Base-by-base conservation (phyloP, 2,888 invertebrate species). In the Hololepta plana region DNA sequence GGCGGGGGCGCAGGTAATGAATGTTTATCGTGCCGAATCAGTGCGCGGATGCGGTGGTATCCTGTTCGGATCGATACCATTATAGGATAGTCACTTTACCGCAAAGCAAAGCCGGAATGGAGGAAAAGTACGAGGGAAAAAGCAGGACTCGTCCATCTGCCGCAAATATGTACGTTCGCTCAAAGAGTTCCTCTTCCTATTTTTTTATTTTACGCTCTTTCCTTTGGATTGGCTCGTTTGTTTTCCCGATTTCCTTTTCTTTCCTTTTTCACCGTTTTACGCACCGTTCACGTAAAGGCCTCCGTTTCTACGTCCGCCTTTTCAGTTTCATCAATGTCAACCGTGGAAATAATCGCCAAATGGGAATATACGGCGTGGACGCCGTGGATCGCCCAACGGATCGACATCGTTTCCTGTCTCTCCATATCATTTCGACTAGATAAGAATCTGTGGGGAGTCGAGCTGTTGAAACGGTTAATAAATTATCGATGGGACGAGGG, bases 11-110 rank as follows among this genome's bases (percentile, higher is more conserved):
- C 44, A 47, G 46, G 49, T 50, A 51, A 52, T 50, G 52, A 51
- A 52, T 51, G 50, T 52, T 52, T 50, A 50, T 49, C 47, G 50
- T 42, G 38, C 43, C 41, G 48, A 51, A 51, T 49, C 49, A 46
- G 46, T 39, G 47, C 46, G 44, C 44, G 37, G 41, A 41, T 35
- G 35, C 35, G 39, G 35, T 31, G 27, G 37, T 34, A 32, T 34
- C 31, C 32, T 32, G 33, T 30, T 27, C 31, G 33, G 36, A 40
- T 41, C 41, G 38, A 41, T 41, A 40, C 38, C 32, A 36, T 36
- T 37, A 37, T 35, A 30, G 35, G 33, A 40, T 33, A 32, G 39
- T 37, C n/a, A 12, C 36, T 38, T 35, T 32, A 27, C 22, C 32
- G 27, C 30, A 20, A 24, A 11, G n/a, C 23, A n/a, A 11, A 10